Conservation (phyloP, 2,888 invertebrate species). For the Endomychus coccineus region DNA sequence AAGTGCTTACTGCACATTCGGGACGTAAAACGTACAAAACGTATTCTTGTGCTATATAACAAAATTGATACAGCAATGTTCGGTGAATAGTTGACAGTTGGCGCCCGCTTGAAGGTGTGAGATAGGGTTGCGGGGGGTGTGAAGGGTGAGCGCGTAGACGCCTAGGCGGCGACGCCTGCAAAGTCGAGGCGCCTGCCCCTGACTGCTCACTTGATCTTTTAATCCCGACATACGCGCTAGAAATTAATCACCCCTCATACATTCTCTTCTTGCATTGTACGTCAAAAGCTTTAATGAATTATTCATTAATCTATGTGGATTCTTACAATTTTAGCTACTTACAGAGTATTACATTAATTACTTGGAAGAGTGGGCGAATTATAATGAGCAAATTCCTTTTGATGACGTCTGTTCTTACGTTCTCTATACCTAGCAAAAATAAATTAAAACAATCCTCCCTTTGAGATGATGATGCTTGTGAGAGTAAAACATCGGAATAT, state of each 20-base stretch:
- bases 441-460: too few species aligned
- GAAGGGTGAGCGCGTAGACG: slow-evolving; percentile 32
- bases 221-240: slow-evolving; percentile 44
- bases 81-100: slow-evolving; percentile 27
- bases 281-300: slow-evolving; percentile 39
- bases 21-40: slow-evolving; percentile 6
- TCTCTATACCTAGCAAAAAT: too few species aligned
- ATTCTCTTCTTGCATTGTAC: slow-evolving; percentile 31
- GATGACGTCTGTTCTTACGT: slow-evolving; percentile 1
- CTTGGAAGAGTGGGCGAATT: slow-evolving; percentile 22
- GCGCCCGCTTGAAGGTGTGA: slow-evolving; percentile 29
- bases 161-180: slow-evolving; percentile 40
- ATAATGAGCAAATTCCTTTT: slow-evolving; percentile 19
- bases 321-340: slow-evolving; percentile 39
- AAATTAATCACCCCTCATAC: slow-evolving; percentile 42
- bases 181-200: slow-evolving; percentile 43
- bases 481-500: too few species aligned
- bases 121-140: slow-evolving; percentile 26
- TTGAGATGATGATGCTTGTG: too few species aligned
- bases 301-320: slow-evolving; percentile 41
- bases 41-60: slow-evolving; percentile 6
- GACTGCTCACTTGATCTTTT: slow-evolving; percentile 44
- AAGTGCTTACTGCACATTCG: slow-evolving; percentile 13
- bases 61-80: slow-evolving; percentile 26
- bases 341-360: slow-evolving; percentile 34